Conservation (phyloP, 37 sponge, comb jelly and placozoan genomes). For the Eunapius fragilis region DNA sequence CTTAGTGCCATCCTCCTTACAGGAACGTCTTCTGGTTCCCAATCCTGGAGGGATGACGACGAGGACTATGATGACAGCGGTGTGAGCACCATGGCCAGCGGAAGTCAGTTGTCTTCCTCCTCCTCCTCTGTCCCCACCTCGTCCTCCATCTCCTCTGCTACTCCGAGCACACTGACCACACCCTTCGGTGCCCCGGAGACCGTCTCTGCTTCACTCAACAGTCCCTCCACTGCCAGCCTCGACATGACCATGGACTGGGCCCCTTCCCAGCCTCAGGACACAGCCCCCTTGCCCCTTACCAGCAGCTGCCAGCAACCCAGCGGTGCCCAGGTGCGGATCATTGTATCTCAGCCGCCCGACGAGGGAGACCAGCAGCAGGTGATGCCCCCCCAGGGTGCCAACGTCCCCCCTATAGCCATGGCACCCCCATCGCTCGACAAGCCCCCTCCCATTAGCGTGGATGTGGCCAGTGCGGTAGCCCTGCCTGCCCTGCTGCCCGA, state of each 20-base stretch:
- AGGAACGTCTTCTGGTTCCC: background rate
- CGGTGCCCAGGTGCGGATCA: background rate
- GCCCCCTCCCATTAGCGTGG: background rate
- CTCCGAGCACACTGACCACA: background rate
- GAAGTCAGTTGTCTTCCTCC: background rate
- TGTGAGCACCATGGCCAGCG: background rate
- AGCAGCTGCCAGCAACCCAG: background rate
- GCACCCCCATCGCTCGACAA: background rate
- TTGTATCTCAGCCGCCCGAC: background rate
- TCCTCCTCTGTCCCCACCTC: background rate
- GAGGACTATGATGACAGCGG: conserved; percentile 39
- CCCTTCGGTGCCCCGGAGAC: background rate
- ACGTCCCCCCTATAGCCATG: background rate
- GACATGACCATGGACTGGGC: background rate
- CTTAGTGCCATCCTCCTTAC: background rate
- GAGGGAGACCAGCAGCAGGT: background rate
- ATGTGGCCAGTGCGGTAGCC: conserved; percentile 20
- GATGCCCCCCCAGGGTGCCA: too few relatives aligned
- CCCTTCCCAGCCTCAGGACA: background rate
- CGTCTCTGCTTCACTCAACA: background rate
- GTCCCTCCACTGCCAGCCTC: background rate
- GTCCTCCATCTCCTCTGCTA: background rate
- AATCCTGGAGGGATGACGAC: background rate
- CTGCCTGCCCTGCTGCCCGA: conserved; percentile 56
- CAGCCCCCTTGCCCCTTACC: background rate